Evolutionary conservation across 2,797 vertebrate species (phyloP), one percentile per base, ranked within the genome.

Genomic region (Gouania willdenowi): DNA sequence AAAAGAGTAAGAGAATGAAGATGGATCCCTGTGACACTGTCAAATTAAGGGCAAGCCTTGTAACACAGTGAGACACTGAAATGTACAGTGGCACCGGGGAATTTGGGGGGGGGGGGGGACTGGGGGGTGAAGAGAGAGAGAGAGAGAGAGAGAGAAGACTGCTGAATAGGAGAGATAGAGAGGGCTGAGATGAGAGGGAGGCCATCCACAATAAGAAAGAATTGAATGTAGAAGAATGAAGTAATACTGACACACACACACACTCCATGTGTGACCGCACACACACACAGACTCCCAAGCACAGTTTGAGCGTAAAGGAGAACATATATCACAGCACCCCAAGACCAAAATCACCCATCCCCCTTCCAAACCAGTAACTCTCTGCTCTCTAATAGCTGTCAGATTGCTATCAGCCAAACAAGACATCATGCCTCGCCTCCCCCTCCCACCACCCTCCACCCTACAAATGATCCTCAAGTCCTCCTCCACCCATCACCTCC

Each of bases 1-100:
- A 95, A 95, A 96, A 91, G 92, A 92, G 91, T 91, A 90, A 93
- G 91, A 93, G 94, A 96, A 97, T 97, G 93, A 97, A 98, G 94
- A 97, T 92, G 88, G 93, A 96, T 94, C 89, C 88, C 87, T 55
- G 87, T 92, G 93, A 94, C 93, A 91, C 90, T 94, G 92, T 94
- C 94, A 95, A 93, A 94, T 95, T 93, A 94, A 92, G 92, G 92
- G 91, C 91, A 89, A 51, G 87, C 56, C 54, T 56, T 51, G 69
- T 86, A 73, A 68, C 59, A 79, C 75, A 63, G 84, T 58, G 79
- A 87, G 87, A 91, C 89, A 88, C 79, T 58, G 80, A 91, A 87
- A 94, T 90, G 88, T 91, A 92, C 88, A 51, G 85, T 73, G 85
- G 83, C 36, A 81, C 76, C 82, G 38, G 24, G 60, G 33, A 15